Evolutionary conservation across 2,888 invertebrate species (phyloP), one percentile per base, ranked within the genome.

Genomic region (Eilema depressum): DNA sequence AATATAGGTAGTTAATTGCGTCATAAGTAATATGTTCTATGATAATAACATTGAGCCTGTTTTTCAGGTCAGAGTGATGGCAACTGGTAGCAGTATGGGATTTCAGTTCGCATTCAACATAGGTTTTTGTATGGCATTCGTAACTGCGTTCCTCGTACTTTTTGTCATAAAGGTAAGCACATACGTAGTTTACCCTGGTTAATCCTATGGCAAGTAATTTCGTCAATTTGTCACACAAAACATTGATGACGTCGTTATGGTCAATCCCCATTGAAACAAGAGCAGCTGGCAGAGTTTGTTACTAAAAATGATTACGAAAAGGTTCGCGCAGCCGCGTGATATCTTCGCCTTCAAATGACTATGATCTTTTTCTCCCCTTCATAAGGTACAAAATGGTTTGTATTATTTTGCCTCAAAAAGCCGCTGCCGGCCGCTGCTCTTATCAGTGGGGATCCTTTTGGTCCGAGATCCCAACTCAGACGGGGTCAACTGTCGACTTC

Each of bases 91-190:
- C 81, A 95, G 92, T 79, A 93, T 95, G 93, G 95, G 95, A 75
- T 95, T 96, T 85, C 96, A 96, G 85, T 95, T 96, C 79, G 97
- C 96, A 12, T 97, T 97, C 83, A 97, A 97, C 84, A 96, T 98
- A 63, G 97, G 97, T 68, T 98, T 98, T 89, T 97, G 97, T 84
- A 96, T 98, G 96, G 96, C 98, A 0, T 97, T 98, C 86, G 97
- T 97, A 0, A 96, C 97, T 1, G 93, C 96, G 0, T 96, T 97
- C 79, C 95, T 96, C 72, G 95, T 97, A 4, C 88, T 97, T n/a
- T 96, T 97, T 80, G 92, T 91, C 12, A 89, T 93, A 63, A 95
- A 95, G 90, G 95, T 95, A 80, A 82, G 82, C 7, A 65, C 23
- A 17, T 3, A 23, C 25, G 12, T 65, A 57, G n/a, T 47, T 37